These are phyloP conservation scores for Chamaea fasciata DNA, from an alignment of 2,113 vertebrate genomes.

Conservation along the genomic window DNA sequence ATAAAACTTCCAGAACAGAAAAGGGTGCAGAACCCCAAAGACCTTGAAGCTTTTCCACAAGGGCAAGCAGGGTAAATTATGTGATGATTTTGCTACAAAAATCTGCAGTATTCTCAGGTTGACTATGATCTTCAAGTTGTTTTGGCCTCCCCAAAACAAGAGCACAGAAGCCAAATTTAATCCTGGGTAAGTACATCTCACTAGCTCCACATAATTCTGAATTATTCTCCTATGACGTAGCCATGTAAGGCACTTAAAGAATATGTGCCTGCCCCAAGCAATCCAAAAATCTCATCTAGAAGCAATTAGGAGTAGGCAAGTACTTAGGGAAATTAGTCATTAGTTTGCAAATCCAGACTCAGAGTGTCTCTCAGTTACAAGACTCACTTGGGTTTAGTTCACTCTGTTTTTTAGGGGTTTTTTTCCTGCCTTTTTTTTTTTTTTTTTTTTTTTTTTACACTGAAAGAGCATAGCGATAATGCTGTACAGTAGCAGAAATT, in stretches of 20 bases:
- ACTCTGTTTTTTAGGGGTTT: fast-evolving
- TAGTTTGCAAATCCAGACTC: constrained; percentile 41
- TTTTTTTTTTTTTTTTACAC: neutral
- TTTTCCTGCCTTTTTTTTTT: neutral
- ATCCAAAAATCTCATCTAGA: constrained; percentile 48
- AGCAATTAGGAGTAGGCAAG: constrained; percentile 36
- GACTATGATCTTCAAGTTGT: neutral
- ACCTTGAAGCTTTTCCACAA: neutral
- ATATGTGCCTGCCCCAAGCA: constrained; percentile 4
- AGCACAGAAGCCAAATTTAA: neutral
- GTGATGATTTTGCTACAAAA: neutral
- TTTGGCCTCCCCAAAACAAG: neutral
- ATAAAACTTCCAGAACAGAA: neutral
- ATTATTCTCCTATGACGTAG: neutral
- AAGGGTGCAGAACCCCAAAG: neutral
- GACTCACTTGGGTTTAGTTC: neutral
- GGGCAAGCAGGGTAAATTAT: neutral
- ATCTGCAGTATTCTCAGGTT: neutral
- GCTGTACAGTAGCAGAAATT: neutral
- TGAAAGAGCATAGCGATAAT: neutral
- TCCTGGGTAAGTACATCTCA: neutral
- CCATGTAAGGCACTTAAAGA: neutral
- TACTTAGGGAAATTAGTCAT: constrained; percentile 53
- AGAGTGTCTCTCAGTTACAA: neutral
- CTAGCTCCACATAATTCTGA: neutral